Conservation (phyloP, 2,888 invertebrate genomes). For the Ophion ventricosus region DNA sequence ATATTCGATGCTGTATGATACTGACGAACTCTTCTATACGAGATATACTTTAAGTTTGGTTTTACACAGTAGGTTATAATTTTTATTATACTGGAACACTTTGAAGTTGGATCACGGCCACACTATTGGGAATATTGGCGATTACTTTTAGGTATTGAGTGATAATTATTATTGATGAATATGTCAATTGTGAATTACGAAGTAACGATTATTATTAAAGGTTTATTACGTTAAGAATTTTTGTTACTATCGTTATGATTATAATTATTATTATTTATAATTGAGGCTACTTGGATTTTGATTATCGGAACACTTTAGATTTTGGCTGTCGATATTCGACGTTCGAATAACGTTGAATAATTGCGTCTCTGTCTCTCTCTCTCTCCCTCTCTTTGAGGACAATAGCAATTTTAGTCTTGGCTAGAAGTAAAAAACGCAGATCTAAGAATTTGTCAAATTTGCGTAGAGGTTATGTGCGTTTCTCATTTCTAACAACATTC, state of each 20-base stretch:
- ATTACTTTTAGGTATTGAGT: conserved; percentile 18
- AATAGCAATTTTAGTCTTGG: conserved; percentile 23
- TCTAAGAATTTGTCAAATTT: neutral
- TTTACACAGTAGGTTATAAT: conserved; percentile 31
- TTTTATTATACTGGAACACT: conserved; percentile 60
- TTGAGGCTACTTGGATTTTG: conserved; percentile 65
- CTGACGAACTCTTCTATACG: conserved; percentile 12
- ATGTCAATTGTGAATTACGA: conserved; percentile 24
- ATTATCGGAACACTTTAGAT: conserved; percentile 65
- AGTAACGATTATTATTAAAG: conserved; percentile 46
- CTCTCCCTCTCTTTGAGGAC: neutral
- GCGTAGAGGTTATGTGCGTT: conserved; percentile 29
- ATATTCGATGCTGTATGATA: conserved; percentile 44
- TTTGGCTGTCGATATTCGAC: conserved; percentile 60
- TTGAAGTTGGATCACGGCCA: conserved; percentile 50
- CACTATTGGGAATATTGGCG: conserved; percentile 36
- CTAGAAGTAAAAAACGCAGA: conserved; percentile 43
- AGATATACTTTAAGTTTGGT: conserved; percentile 37
- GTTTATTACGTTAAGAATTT: conserved; percentile 6
- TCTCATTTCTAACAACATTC: neutral
- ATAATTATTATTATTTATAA: conserved; percentile 35
- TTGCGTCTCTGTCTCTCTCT: conserved; percentile 5
- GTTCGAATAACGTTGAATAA: conserved; percentile 43
- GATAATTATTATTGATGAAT: conserved; percentile 25
- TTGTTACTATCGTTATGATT: conserved; percentile 23